A percentile compares a stretch with the other conserved stretches of the same genome.
Evolutionary conservation across 2,888 invertebrate species (phyloP).

Genomic region (Stegophylla sp.): DNA sequence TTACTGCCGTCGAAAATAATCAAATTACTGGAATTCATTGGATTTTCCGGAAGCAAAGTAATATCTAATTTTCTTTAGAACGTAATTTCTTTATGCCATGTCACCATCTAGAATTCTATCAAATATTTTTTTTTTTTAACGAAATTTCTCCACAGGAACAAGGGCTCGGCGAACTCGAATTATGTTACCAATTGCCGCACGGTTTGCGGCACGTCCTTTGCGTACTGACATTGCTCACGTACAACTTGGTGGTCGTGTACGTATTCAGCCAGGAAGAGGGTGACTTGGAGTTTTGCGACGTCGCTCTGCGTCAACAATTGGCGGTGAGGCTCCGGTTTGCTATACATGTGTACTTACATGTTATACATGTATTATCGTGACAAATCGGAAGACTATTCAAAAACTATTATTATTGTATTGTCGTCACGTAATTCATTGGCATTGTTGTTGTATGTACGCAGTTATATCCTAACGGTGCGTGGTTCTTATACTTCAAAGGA

Average conservation of each 20-base stretch:
- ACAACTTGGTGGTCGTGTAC: slow-evolving; percentile 84
- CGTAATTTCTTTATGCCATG: not conserved
- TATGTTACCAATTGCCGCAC: slow-evolving; percentile 74
- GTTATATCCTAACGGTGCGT: slow-evolving; percentile 82
- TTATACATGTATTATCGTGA: not conserved
- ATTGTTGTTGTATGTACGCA: slow-evolving; percentile 63
- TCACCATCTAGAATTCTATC: too few relatives aligned
- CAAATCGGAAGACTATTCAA: not conserved
- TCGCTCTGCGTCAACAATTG: slow-evolving; percentile 78
- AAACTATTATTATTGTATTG: too few relatives aligned
- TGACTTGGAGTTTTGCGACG: slow-evolving; percentile 77
- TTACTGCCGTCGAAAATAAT: slow-evolving; percentile 84
- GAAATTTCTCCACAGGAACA: slow-evolving; percentile 20
- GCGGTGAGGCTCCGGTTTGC: slow-evolving; percentile 64
- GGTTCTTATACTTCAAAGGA: slow-evolving; percentile 91
- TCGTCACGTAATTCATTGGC: not conserved
- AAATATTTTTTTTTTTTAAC: not conserved
- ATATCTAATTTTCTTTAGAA: not conserved
- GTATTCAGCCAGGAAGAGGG: slow-evolving; percentile 82
- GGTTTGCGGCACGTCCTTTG: slow-evolving; percentile 87
- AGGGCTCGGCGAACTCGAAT: slow-evolving; percentile 73
- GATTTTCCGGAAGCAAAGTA: slow-evolving; percentile 84
- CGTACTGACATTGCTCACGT: slow-evolving; percentile 82
- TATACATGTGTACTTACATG: too few relatives aligned
- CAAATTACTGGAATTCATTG: slow-evolving; percentile 89